phyloP scores from a whole-genome alignment of 1,140 invertebrate genomes.

The Drosophila mojavensis region DNA sequence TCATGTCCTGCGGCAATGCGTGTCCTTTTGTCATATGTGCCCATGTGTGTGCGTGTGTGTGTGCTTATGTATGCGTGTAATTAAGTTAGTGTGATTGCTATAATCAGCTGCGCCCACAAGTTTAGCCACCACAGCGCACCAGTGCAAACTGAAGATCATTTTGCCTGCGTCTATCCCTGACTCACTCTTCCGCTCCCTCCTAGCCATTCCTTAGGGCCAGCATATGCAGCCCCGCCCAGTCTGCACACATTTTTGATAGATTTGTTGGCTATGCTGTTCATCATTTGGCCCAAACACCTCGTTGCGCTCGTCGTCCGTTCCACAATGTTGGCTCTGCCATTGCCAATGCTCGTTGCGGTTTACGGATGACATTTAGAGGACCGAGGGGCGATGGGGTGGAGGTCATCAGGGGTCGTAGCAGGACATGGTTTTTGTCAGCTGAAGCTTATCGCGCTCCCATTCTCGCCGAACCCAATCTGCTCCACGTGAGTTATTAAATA shows the following conservation, averaged over 20 bases:
- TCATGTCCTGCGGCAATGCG: constrained; percentile 60
- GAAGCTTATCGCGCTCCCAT: constrained; percentile 58
- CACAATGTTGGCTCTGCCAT: constrained; percentile 23
- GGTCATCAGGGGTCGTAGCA: background rate
- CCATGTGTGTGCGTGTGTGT: constrained; percentile 40
- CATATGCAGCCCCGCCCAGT: constrained; percentile 3
- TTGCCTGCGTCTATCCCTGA: too few relatives aligned
- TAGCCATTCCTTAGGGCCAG: too few relatives aligned
- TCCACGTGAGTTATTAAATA: constrained; percentile 77
- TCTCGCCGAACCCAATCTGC: constrained; percentile 44
- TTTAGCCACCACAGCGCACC: background rate
- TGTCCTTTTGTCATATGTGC: constrained; percentile 18
- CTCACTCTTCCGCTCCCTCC: too few relatives aligned
- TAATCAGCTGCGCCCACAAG: constrained; percentile 41
- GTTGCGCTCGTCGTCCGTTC: background rate
- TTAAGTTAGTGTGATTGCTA: constrained; percentile 67
- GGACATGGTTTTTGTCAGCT: constrained; percentile 25
- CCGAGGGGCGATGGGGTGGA: background rate
- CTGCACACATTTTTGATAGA: constrained; percentile 48
- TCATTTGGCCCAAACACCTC: background rate
- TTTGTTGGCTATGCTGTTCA: constrained; percentile 21
- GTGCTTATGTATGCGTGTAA: constrained; percentile 70
- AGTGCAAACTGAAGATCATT: background rate
- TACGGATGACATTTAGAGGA: background rate
- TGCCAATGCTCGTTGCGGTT: constrained; percentile 18